phyloP scores from a whole-genome alignment of 2,888 invertebrate genomes.

The Eilema sororculum region DNA sequence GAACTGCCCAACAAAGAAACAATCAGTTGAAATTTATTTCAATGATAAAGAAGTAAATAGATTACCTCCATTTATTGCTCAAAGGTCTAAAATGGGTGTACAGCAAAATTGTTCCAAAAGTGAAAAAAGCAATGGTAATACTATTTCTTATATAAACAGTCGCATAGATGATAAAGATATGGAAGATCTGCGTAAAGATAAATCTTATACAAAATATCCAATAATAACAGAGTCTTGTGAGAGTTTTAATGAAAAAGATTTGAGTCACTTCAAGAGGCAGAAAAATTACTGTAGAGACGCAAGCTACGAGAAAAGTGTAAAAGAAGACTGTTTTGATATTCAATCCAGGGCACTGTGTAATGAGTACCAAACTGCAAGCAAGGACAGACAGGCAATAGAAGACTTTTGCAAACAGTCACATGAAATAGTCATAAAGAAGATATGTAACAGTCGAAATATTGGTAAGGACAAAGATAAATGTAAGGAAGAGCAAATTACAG shows the following conservation, averaged over 20 bases:
- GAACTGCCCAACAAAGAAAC: neutral
- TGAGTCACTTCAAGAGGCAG: conserved; percentile 1
- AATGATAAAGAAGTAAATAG: neutral
- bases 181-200: neutral
- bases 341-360: neutral
- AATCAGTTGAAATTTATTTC: neutral
- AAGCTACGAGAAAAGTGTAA: neutral
- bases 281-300: conserved; percentile 6
- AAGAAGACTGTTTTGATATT: conserved; percentile 8
- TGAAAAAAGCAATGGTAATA: neutral
- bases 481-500: neutral
- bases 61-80: neutral
- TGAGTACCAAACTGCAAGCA: neutral
- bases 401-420: neutral
- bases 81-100: neutral
- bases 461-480: neutral
- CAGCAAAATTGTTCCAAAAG: neutral
- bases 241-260: neutral
- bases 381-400: neutral
- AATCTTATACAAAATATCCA: neutral
- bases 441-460: neutral
- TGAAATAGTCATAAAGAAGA: neutral
- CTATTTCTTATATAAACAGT: neutral
- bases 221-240: neutral
- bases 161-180: neutral